These are phyloP conservation scores for Sebastiscus tertius DNA, from an alignment of 2,797 vertebrate genomes.

Conservation along the genomic window DNA sequence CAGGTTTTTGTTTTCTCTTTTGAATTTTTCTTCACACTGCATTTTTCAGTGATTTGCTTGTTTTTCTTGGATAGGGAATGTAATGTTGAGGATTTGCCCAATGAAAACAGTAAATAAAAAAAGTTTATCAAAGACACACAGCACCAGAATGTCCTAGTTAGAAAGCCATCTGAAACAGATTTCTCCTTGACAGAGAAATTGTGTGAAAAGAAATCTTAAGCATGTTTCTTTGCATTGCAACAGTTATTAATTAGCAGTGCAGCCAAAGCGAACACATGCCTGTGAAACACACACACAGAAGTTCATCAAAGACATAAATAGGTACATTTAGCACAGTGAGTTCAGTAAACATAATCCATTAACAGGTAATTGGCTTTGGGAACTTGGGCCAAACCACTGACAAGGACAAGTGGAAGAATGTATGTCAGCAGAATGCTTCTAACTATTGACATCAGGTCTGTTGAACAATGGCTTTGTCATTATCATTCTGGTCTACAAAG, in stretches of 20 bases:
- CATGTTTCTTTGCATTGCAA: background rate
- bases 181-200: conserved; percentile 21
- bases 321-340: background rate
- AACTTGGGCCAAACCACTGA: background rate
- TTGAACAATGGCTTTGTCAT: conserved; percentile 4
- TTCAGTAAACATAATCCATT: conserved; percentile 14
- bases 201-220: background rate
- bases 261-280: background rate
- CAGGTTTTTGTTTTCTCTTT: background rate
- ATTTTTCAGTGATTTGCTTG: background rate
- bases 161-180: conserved; percentile 33
- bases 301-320: background rate
- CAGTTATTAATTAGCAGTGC: background rate
- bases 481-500: conserved; percentile 1
- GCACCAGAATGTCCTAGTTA: conserved; percentile 33
- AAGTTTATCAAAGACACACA: conserved; percentile 34
- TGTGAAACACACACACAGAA: background rate
- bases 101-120: conserved; percentile 37
- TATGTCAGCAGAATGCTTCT: conserved; percentile 9
- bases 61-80: conserved; percentile 4
- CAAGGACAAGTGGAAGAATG: background rate
- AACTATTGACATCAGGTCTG: background rate
- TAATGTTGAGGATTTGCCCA: conserved; percentile 32
- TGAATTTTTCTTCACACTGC: background rate
- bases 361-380: conserved; percentile 14